Percentiles rank a stretch among this genome's conserved stretches.
Evolutionary conservation across 2,888 invertebrate species (phyloP).

Genomic region (Tridacna crocea): DNA sequence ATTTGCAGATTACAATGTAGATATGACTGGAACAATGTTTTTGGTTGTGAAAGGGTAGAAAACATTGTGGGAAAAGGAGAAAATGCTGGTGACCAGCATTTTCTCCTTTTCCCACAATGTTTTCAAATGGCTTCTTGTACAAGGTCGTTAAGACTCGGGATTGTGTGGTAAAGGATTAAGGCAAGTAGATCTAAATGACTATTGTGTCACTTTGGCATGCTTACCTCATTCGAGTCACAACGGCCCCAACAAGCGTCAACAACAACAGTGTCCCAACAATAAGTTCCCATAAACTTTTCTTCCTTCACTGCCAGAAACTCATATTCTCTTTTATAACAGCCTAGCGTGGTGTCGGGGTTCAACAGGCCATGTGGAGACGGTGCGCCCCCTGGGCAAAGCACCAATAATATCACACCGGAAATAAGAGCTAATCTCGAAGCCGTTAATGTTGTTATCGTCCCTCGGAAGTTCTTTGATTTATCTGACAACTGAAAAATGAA

Average conservation of each 20-base stretch:
- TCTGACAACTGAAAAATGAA: conserved; percentile 1
- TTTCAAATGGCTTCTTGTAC: too few relatives aligned
- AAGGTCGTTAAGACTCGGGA: too few relatives aligned
- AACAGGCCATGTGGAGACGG: conserved; percentile 26
- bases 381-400: not conserved
- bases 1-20: too few relatives aligned
- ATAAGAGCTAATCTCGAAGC: not conserved
- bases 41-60: too few relatives aligned
- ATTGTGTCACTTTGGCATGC: not conserved
- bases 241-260: conserved; percentile 93
- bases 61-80: too few relatives aligned
- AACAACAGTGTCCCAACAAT: conserved; percentile 91
- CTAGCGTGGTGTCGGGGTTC: conserved; percentile 61
- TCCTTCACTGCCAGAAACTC: conserved; percentile 57
- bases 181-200: too few relatives aligned
- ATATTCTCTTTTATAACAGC: conserved; percentile 64
- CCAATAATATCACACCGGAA: not conserved
- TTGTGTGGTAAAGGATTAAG: too few relatives aligned
- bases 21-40: too few relatives aligned
- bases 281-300: conserved; percentile 82
- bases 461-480: not conserved
- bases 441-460: conserved; percentile 2
- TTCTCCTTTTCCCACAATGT: too few relatives aligned
- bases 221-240: conserved; percentile 93
- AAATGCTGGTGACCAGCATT: too few relatives aligned